phyloP scores from a whole-genome alignment of 2,797 vertebrate species.

The Mastacembelus armatus region DNA sequence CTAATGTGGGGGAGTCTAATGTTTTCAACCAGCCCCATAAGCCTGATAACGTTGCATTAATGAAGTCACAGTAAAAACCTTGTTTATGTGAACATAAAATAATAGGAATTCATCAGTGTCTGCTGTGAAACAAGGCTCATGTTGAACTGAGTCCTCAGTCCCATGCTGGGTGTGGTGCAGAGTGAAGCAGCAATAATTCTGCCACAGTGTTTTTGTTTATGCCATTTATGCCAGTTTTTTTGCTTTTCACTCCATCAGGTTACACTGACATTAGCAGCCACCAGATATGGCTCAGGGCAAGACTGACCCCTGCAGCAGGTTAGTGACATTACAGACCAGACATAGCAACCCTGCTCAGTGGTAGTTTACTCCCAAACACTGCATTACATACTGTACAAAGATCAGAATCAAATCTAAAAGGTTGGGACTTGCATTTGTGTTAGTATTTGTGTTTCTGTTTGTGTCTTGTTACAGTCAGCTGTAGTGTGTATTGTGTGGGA shows the following conservation, averaged over 20 bases:
- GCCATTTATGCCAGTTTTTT: too few species aligned
- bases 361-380: too few species aligned
- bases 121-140: conserved; percentile 43
- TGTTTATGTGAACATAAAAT: conserved; percentile 50
- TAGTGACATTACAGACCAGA: conserved; percentile 36
- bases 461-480: too few species aligned
- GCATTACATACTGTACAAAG: too few species aligned
- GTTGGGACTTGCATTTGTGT: too few species aligned
- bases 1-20: conserved; percentile 53
- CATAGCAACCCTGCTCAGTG: too few species aligned
- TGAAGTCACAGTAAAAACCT: conserved; percentile 59
- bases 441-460: too few species aligned
- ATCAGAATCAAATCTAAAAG: too few species aligned
- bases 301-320: conserved; percentile 52
- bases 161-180: conserved; percentile 49
- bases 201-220: not conserved
- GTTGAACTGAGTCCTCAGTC: conserved; percentile 53
- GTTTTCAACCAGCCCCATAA: conserved; percentile 64
- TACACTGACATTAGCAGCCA: conserved; percentile 2
- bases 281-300: conserved; percentile 27
- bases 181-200: conserved; percentile 10
- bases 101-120: conserved; percentile 55
- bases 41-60: conserved; percentile 54
- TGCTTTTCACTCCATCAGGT: not conserved
- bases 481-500: too few species aligned